Percentiles rank a stretch among this genome's conserved stretches.
Conservation (phyloP, 2,888 invertebrate genomes). For the Microctonus hyperodae region DNA sequence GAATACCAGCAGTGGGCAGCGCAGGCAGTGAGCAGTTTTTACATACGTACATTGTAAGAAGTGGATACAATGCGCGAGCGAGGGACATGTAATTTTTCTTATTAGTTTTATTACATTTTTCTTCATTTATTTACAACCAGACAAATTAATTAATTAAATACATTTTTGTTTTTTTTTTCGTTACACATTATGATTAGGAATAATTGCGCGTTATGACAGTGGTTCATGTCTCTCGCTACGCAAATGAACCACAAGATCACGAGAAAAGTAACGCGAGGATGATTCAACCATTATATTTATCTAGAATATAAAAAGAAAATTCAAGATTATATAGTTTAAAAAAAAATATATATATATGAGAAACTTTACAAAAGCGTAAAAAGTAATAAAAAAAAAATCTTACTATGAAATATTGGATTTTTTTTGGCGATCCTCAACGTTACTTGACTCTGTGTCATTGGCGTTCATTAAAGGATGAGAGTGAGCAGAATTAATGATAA, state of each 20-base stretch:
- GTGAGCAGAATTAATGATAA: slow-evolving; percentile 39
- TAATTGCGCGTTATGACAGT: background rate
- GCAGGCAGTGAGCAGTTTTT: slow-evolving; percentile 62
- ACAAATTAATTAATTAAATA: too few relatives aligned
- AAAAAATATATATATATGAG: too few relatives aligned
- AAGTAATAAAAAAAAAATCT: background rate
- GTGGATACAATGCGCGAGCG: slow-evolving; percentile 52
- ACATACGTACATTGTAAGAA: slow-evolving; percentile 55
- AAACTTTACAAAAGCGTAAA: too few relatives aligned
- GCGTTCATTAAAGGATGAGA: too few relatives aligned
- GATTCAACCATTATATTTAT: background rate
- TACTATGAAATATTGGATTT: slow-evolving; percentile 1
- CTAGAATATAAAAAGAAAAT: slow-evolving; percentile 14
- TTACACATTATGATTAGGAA: slow-evolving; percentile 18
- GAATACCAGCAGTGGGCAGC: slow-evolving; percentile 57
- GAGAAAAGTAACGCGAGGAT: slow-evolving; percentile 18
- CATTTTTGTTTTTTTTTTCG: slow-evolving; percentile 13
- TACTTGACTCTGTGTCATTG: background rate
- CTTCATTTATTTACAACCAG: background rate
- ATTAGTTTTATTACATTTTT: slow-evolving; percentile 24
- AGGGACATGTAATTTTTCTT: slow-evolving; percentile 39
- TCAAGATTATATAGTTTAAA: too few relatives aligned
- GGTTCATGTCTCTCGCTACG: slow-evolving; percentile 46
- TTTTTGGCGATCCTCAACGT: background rate
- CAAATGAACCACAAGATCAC: slow-evolving; percentile 31